Evolutionary conservation across 64 coral and sea anemone genomes (phyloP).

Genomic region (Actinia equina): DNA sequence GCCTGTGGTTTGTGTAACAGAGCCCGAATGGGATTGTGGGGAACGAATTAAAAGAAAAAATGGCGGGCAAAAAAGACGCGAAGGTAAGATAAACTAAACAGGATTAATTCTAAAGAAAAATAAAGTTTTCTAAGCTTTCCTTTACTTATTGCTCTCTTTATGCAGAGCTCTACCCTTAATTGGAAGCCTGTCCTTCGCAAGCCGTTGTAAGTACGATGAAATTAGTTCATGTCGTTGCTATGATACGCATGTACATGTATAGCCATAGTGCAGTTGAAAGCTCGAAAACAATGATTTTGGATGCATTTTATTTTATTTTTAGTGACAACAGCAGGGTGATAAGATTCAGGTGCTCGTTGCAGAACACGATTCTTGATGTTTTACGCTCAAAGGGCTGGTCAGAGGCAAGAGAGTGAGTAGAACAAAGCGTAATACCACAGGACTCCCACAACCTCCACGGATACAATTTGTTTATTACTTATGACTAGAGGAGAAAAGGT

Average conservation of each 20-base stretch:
- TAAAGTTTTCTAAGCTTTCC: neutral
- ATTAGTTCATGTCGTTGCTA: neutral
- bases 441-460: no score
- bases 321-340: slow-evolving; percentile 96
- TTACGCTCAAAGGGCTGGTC: slow-evolving; percentile 91
- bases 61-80: neutral
- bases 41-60: neutral
- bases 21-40: neutral
- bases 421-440: no score
- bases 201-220: slow-evolving; percentile 68
- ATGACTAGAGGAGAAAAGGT: no score
- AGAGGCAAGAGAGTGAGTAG: slow-evolving; percentile 80
- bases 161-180: slow-evolving; percentile 63
- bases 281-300: neutral
- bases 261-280: no score
- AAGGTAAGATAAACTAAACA: slow-evolving; percentile 12
- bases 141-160: neutral
- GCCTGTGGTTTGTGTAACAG: neutral
- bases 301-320: neutral
- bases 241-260: no score
- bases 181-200: slow-evolving; percentile 84
- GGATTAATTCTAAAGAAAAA: neutral
- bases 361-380: slow-evolving; percentile 95
- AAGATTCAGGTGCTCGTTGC: slow-evolving; percentile 81
- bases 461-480: no score